A percentile compares a stretch with the other conserved stretches of the same genome.
phyloP scores from a whole-genome alignment of 2,797 vertebrate species.

The Crocodylus rhombifer region DNA sequence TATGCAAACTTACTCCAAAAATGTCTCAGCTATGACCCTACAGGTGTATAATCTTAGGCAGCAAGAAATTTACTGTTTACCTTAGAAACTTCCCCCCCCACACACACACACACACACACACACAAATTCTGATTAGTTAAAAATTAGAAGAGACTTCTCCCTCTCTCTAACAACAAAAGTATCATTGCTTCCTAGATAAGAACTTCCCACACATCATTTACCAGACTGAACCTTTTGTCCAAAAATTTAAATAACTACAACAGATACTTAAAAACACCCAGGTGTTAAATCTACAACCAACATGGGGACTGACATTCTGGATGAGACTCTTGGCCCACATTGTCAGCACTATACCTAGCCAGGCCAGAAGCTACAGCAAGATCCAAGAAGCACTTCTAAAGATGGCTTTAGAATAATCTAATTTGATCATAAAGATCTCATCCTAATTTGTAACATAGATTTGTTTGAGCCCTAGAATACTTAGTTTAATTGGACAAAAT shows the following conservation, averaged over 20 bases:
- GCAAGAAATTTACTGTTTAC: background rate
- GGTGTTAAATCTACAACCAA: background rate
- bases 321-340: background rate
- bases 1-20: background rate
- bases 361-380: background rate
- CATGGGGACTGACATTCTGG: background rate
- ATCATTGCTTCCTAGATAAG: background rate
- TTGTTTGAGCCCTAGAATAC: background rate
- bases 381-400: background rate
- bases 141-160: too few relatives aligned
- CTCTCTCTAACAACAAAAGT: background rate
- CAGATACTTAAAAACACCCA: background rate
- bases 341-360: background rate
- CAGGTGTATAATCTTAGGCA: background rate
- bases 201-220: background rate
- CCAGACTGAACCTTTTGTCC: background rate
- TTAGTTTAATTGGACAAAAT: background rate
- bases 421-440: background rate
- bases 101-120: fast-evolving
- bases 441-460: background rate
- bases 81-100: background rate
- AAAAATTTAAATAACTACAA: background rate
- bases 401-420: background rate
- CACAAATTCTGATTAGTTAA: too few relatives aligned
- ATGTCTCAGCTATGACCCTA: background rate